Base-by-base conservation (phyloP, 2,113 vertebrate genomes). In the Pseudolaguvia tuberculata region DNA sequence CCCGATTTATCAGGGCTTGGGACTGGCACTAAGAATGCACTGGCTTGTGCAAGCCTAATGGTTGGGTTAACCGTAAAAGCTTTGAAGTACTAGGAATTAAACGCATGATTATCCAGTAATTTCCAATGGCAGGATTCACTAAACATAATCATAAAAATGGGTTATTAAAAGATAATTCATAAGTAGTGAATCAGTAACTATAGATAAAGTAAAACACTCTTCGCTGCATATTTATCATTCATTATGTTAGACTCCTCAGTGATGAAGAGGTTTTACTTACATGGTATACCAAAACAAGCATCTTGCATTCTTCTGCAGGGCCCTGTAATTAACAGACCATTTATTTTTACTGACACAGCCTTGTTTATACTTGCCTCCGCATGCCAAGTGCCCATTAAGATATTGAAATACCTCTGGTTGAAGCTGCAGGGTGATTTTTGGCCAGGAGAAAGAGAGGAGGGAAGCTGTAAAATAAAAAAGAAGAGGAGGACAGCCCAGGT, bases 321-420 rank as follows among this genome's bases (percentile, higher is more conserved):
- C 15, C 48, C 29, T 52, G 3, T 25, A 48, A 20, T 58, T 62
- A 75, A 27, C 39, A 35, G 7, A 25, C 4, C 23, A 55, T 74
- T 45, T 27, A 45, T 42, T 65, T 29, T 23, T 29, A 45, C 42
- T 45, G 53, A 21, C 14, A 70, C 12, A 39, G 18, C 52, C 66
- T 35, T 27, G 68, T 35, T n/a, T 17, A 23, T 47, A 25, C 69
- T 72, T 61, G 47, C 53, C 67, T 50, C 51, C 6, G 45, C 62
- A 48, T 55, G 78, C 84, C 58, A 53, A 27, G 62, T 66, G 31
- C 80, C 86, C 88, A 88, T 91, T 90, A 87, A 82, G 68, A 85
- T 86, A 90, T 86, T 84, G 88, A 85, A 88, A 83, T 74, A 77
- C 79, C 78, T 75, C 77, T 79, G 79, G 84, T 78, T 45, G n/a